Evolutionary conservation across 2,113 vertebrate genomes (phyloP), one percentile per base, ranked within the genome.

Genomic region (Cinclus cinclus): DNA sequence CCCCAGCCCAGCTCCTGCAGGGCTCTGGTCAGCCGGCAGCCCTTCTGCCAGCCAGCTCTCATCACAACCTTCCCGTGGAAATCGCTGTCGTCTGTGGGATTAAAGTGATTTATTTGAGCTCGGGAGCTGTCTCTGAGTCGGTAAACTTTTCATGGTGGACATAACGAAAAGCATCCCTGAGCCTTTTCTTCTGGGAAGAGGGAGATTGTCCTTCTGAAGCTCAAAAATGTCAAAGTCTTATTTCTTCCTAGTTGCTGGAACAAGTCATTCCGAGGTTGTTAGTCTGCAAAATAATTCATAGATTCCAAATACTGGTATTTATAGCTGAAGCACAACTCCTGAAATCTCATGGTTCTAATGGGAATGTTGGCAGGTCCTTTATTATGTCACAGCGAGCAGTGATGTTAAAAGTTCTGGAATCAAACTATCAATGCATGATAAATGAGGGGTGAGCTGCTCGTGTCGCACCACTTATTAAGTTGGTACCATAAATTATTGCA

Each of bases 291-390:
- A 78, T 60, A 95, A 94, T 78, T 82, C 42, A 44, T 1, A 60
- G 68, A 73, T 67, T 85, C 83, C 59, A 68, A 90, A 83, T 55
- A n/a, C 55, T n/a, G 71, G 19, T 89, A 77, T 78, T 96, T 86
- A 67, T 21, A 89, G 90, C 60, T 33, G 77, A 17, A 59, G 76
- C 60, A 93, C 62, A 89, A 68, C 47, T 88, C 82, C 78, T 55
- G 37, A 92, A 75, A 56, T 49, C 76, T 90, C 25, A 0, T n/a
- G 35, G 23, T 27, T 94, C 90, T 95, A 93, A 90, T 94, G 68
- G 93, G 73, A 94, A 88, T 41, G 64, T 59, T 94, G 92, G 56
- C 93, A 96, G 90, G 85, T 88, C 90, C 88, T 96, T 95, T 60
- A 78, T 94, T 95, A 95, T 81, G 62, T 30, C 87, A 59, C 86